Evolutionary conservation across 2,797 vertebrate genomes (phyloP), one percentile per base, ranked within the genome.

Genomic region (Erpetoichthys calabaricus): DNA sequence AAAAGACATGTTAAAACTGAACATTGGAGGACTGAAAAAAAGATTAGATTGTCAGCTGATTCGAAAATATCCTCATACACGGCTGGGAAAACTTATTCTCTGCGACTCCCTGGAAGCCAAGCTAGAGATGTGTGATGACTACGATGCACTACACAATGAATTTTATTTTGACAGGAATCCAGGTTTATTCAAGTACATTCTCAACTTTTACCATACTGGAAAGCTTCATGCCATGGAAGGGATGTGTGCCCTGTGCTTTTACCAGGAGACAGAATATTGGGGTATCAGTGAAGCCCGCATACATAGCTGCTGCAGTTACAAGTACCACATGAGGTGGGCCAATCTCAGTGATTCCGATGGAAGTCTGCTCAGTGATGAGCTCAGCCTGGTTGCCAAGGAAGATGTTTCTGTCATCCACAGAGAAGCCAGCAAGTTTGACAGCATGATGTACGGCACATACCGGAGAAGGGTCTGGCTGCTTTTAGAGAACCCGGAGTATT

Each of bases 151-250:
- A 4, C 6, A 44, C 6, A 50, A 61, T n/a, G 60, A 61, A 45
- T 57, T 59, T 56, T 61, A 61, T 45, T 61, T 61, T 56, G 60
- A 61, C 44, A 55, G 60, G 7, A 61, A 50, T 47, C 56, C 60
- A 51, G 51, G 46, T 45, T 4, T 61, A 8, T 61, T 61, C 47
- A 42, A 42, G 41, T 61, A 61, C 5, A n/a, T 61, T 10, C 47
- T 61, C 41, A 61, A 61, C 42, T 61, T 61, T 56, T 61, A 61
- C 45, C 45, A 3, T 47, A 61, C 60, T 41, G 56, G 56, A 1
- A 56, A 61, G 46, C 60, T 61, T 3, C 60, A 61, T 44, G 54
- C 55, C 42, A 57, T 61, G 45, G 60, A 56, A 42, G 60, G 47
- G 46, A 42, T 61, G 10, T 61, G 60, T 51, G 47, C 51, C 9